phyloP scores from a whole-genome alignment of 2,797 vertebrate genomes.

The Tapirus indicus region DNA sequence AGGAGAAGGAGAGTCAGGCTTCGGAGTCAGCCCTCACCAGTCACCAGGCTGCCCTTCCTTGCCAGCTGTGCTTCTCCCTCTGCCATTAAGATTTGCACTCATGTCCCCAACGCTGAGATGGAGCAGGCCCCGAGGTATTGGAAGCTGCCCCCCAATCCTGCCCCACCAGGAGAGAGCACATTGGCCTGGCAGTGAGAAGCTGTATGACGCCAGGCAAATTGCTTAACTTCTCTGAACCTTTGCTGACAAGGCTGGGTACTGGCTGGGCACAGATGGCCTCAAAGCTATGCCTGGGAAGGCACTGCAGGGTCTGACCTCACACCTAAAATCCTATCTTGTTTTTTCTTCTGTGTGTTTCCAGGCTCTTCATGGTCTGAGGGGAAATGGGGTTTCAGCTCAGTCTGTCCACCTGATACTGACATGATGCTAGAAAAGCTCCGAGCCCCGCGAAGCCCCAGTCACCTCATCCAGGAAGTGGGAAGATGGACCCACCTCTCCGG shows the following conservation, averaged over 20 bases:
- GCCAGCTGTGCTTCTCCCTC: neutral
- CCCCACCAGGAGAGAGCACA: neutral
- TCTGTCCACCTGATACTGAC: neutral
- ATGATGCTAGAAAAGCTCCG: fast-evolving
- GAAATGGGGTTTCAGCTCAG: too few relatives aligned
- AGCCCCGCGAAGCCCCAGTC: neutral
- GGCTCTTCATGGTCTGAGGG: too few relatives aligned
- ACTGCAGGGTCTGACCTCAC: neutral
- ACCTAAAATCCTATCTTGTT: neutral
- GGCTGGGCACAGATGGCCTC: neutral
- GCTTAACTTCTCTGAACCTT: neutral
- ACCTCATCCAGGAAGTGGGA: neutral
- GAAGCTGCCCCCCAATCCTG: neutral
- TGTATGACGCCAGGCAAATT: neutral
- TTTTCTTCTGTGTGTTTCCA: neutral
- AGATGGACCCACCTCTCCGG: fast-evolving
- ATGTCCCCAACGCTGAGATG: fast-evolving
- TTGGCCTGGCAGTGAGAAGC: neutral
- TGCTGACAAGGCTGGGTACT: neutral
- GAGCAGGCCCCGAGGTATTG: neutral
- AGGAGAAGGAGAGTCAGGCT: neutral
- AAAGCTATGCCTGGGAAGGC: neutral
- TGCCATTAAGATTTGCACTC: too few relatives aligned
- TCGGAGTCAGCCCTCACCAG: neutral
- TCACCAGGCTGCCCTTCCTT: neutral